Evolutionary conservation across 2,888 invertebrate species (phyloP).

Genomic region (Scotopteryx bipunctaria): DNA sequence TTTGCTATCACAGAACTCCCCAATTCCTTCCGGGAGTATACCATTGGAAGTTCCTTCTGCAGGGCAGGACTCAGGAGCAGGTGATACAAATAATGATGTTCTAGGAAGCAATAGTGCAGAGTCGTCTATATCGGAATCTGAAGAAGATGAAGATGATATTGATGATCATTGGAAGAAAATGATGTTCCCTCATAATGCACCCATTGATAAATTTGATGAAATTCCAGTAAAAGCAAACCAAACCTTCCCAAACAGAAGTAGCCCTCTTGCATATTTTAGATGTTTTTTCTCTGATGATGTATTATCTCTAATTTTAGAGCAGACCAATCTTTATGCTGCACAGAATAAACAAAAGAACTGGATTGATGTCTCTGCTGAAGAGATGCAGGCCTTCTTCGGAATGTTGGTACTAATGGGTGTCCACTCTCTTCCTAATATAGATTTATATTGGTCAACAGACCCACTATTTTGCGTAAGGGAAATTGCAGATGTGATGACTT

Average conservation of each 20-base stretch:
- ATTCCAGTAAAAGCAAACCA: constrained; percentile 22
- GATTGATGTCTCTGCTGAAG: constrained; percentile 23
- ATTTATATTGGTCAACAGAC: no score
- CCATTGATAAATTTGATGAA: constrained; percentile 29
- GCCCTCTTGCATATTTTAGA: constrained; percentile 26
- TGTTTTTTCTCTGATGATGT: constrained; percentile 28
- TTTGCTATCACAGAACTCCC: constrained; percentile 19
- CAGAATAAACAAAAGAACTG: constrained; percentile 29
- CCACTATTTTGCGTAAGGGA: no score
- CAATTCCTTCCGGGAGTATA: constrained; percentile 22
- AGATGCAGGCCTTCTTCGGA: constrained; percentile 27
- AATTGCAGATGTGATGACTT: constrained; percentile 27
- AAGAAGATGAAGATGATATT: constrained; percentile 26
- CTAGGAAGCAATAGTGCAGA: constrained; percentile 21
- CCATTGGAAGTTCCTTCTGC: constrained; percentile 20
- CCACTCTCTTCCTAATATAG: no score
- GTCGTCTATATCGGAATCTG: constrained; percentile 19
- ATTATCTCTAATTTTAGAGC: constrained; percentile 25
- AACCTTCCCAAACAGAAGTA: constrained; percentile 26
- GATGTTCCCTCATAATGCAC: constrained; percentile 26
- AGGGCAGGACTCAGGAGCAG: constrained; percentile 20
- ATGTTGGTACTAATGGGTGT: constrained; percentile 23
- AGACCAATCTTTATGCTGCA: constrained; percentile 30
- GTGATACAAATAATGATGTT: constrained; percentile 18
- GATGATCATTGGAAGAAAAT: constrained; percentile 30